A percentile compares a stretch with the other conserved stretches of the same genome.
phyloP scores from a whole-genome alignment of 2,888 invertebrate genomes.

The Nysson spinosus region DNA sequence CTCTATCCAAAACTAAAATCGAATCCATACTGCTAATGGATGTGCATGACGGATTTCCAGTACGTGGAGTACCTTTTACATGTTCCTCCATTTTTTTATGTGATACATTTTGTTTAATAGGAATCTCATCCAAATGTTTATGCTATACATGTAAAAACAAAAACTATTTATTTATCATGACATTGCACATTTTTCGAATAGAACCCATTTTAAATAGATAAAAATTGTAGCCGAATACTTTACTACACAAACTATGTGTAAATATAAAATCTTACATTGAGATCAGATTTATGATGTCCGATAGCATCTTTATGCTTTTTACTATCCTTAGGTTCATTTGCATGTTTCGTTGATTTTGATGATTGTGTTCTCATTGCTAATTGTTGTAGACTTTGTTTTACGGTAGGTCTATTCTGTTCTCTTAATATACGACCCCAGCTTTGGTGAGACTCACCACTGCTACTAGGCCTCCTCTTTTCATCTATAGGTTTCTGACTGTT shows the following conservation, averaged over 20 bases:
- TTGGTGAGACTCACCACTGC: constrained; percentile 21
- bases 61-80: constrained; percentile 32
- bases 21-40: constrained; percentile 56
- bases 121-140: constrained; percentile 53
- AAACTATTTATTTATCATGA: background rate
- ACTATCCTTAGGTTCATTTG: constrained; percentile 33
- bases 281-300: constrained; percentile 15
- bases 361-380: constrained; percentile 27
- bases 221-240: too few species aligned
- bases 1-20: constrained; percentile 60
- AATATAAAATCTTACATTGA: background rate
- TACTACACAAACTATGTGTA: background rate
- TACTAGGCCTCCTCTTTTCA: constrained; percentile 46
- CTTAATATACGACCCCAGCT: constrained; percentile 57
- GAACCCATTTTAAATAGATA: too few species aligned
- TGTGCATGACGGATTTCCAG: constrained; percentile 48
- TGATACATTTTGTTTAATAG: constrained; percentile 42
- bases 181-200: too few species aligned
- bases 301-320: constrained; percentile 25
- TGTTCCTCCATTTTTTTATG: constrained; percentile 47
- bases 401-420: constrained; percentile 55
- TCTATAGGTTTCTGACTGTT: constrained; percentile 43
- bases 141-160: constrained; percentile 8
- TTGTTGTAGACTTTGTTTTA: constrained; percentile 58
- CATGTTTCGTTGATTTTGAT: constrained; percentile 45